Base-by-base conservation (phyloP, 2,888 invertebrate species). In the Pseudococcus longispinus region DNA sequence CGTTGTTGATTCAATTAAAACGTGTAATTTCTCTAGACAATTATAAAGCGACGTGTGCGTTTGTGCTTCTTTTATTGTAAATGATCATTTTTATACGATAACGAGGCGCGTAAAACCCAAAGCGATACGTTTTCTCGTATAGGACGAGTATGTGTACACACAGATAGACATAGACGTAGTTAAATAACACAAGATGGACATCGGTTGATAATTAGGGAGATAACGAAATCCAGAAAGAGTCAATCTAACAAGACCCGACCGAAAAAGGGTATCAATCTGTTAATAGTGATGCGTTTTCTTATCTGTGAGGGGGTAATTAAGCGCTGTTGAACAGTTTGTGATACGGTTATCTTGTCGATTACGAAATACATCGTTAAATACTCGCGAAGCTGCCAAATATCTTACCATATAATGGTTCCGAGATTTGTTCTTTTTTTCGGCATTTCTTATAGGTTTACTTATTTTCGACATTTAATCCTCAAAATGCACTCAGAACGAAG, bases 1-100 rank as follows among this genome's bases (percentile, higher is more conserved):
- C 18, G 70, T 29, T 70, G 70, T 70, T 70, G 70, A 70, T 70
- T 70, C 70, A 70, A 70, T 70, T 70, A 70, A 29, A 70, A 70
- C 70, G 70, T 70, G 70, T 70, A 70, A 70, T 70, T 70, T 70
- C 29, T 70, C 5, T 37, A 37, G 8, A 70, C 70, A 18, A 29
- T 29, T 29, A 29, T 70, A 15, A 3, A 51, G 51, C 51, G 15
- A 51, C 51, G 51, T 51, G 51, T 51, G 51, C 23, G 60, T 60
- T 20, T 60, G 11, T 9, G 8, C 11, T 60, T 60, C 20, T 60
- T 60, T 23, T 60, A 23, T 60, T 23, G 2, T 60, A 20, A 9
- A 23, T 9, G 60, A 23, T 60, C 9, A 15, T 60, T 20, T 23
- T 8, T 23, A 23, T 23, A 23, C 60, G 60, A 13, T 60, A 60